A percentile compares a stretch with the other conserved stretches of the same genome.
phyloP scores from a whole-genome alignment of 2,888 invertebrate genomes.

The Pterobdella sp. region DNA sequence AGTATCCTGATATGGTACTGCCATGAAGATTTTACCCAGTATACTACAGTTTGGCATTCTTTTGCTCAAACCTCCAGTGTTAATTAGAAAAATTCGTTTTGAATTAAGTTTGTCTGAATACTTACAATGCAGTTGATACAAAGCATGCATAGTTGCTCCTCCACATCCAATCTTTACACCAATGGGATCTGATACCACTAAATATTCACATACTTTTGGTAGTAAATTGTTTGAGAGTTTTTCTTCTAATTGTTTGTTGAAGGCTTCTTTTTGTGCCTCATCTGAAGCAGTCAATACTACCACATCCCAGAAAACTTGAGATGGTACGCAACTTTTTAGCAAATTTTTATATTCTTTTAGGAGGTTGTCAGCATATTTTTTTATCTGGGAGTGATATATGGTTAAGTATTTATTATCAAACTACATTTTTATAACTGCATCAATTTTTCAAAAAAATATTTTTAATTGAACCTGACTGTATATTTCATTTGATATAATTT shows the following conservation, averaged over 20 bases:
- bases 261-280: constrained; percentile 48
- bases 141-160: constrained; percentile 50
- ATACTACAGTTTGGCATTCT: constrained; percentile 53
- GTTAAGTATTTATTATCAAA: too few species aligned
- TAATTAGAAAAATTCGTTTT: constrained; percentile 49
- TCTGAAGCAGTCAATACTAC: constrained; percentile 52
- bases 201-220: constrained; percentile 45
- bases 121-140: constrained; percentile 42
- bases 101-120: constrained; percentile 44
- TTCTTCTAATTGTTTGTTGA: constrained; percentile 46
- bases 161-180: constrained; percentile 52
- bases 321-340: constrained; percentile 26
- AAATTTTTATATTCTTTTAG: constrained; percentile 13
- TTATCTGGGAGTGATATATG: constrained; percentile 17
- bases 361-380: constrained; percentile 6
- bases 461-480: too few species aligned
- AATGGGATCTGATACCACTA: constrained; percentile 51
- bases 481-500: too few species aligned
- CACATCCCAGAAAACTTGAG: constrained; percentile 49
- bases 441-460: too few species aligned
- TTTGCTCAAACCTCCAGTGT: constrained; percentile 54
- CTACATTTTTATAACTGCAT: too few species aligned
- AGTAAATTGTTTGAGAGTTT: constrained; percentile 45
- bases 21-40: constrained; percentile 53
- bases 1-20: constrained; percentile 46